Percentiles rank a stretch among this genome's conserved stretches.
These are phyloP conservation scores for Proteles cristata DNA, from an alignment of 2,113 vertebrate genomes.

Conservation along the genomic window DNA sequence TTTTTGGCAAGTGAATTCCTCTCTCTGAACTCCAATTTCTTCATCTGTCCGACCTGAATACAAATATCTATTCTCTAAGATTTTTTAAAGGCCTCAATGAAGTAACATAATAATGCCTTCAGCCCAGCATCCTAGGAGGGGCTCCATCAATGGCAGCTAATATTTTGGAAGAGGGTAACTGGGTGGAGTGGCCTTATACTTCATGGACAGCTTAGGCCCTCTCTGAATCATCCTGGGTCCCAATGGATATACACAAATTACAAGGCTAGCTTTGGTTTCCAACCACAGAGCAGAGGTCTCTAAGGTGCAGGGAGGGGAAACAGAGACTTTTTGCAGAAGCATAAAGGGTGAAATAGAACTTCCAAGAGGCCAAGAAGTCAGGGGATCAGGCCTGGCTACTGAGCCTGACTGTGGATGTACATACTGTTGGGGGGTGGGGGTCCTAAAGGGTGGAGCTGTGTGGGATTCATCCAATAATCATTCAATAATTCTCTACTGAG, in stretches of 20 bases:
- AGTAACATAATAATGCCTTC: background rate
- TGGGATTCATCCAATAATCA: background rate
- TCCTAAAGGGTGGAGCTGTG: background rate
- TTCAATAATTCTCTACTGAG: background rate
- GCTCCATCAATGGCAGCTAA: background rate
- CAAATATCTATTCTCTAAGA: background rate
- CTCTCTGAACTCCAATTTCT: slow-evolving; percentile 20
- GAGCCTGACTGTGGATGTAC: background rate
- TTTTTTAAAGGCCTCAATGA: slow-evolving; percentile 25
- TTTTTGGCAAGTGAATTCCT: background rate
- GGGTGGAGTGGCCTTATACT: background rate
- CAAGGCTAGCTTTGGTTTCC: slow-evolving; percentile 3
- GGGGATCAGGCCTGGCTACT: background rate
- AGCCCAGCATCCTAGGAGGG: background rate
- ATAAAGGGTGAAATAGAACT: background rate
- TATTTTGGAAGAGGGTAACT: background rate
- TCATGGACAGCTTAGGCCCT: background rate
- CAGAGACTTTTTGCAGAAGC: background rate
- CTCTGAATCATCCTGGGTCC: background rate
- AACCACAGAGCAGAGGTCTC: slow-evolving; percentile 2
- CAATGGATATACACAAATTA: background rate
- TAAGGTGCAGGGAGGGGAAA: background rate
- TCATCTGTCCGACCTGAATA: background rate
- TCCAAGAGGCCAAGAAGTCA: background rate
- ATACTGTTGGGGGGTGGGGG: background rate